Evolutionary conservation across 2,113 vertebrate species (phyloP).

Genomic region (Alectura lathami): DNA sequence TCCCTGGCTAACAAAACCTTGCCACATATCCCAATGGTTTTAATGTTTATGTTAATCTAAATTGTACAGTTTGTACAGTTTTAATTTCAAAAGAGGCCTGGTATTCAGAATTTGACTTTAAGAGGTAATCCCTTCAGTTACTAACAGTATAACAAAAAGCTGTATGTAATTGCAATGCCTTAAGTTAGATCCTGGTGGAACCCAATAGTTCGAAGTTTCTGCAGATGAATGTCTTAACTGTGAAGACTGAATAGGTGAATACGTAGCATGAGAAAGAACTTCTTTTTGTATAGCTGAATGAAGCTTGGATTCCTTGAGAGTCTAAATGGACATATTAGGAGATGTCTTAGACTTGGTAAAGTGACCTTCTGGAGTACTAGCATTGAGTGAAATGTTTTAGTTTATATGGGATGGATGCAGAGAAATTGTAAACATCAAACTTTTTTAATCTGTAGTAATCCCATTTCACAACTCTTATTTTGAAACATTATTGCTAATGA

Average conservation of each 20-base stretch:
- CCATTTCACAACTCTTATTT: background rate
- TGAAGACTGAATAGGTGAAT: background rate
- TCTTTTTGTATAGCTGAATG: background rate
- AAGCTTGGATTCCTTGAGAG: background rate
- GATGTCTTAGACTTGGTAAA: background rate
- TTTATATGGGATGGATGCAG: background rate
- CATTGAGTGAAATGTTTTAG: background rate
- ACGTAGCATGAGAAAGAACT: too few relatives aligned
- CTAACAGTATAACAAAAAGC: background rate
- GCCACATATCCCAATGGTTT: background rate
- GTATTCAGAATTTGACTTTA: background rate
- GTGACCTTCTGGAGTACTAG: background rate
- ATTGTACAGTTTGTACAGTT: background rate
- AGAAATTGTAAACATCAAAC: background rate
- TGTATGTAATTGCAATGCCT: background rate
- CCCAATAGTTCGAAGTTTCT: background rate
- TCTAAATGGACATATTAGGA: background rate
- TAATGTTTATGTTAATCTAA: background rate
- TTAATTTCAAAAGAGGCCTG: background rate
- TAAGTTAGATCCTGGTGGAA: conserved; percentile 26
- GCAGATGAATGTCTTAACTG: conserved; percentile 1
- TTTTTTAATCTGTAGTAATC: background rate
- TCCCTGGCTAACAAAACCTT: too few relatives aligned
- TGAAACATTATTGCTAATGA: background rate
- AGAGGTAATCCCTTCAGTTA: background rate